Conservation (phyloP, 2,888 invertebrate genomes). For the Drosophila vallismaia region DNA sequence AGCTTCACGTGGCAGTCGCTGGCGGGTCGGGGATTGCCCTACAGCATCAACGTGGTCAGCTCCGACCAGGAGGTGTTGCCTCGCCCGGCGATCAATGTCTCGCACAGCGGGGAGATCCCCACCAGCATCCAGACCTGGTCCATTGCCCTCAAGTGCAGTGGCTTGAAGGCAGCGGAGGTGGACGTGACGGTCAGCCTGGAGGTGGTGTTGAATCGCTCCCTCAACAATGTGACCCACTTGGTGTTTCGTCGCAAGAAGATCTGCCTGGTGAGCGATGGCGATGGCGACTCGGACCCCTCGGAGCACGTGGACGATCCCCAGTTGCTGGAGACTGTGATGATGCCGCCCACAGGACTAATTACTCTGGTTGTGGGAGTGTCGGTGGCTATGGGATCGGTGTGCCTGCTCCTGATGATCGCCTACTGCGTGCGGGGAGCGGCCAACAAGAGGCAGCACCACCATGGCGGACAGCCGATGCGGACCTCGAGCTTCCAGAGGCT, state of each 20-base stretch:
- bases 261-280: slow-evolving; percentile 86
- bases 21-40: slow-evolving; percentile 91
- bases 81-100: slow-evolving; percentile 92
- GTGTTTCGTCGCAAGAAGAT: slow-evolving; percentile 93
- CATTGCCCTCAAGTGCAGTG: slow-evolving; percentile 92
- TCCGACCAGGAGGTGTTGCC: slow-evolving; percentile 90
- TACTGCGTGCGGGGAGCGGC: slow-evolving; percentile 83
- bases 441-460: slow-evolving; percentile 81
- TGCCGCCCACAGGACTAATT: slow-evolving; percentile 82
- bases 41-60: slow-evolving; percentile 91
- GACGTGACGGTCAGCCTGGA: slow-evolving; percentile 93
- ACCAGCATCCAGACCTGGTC: slow-evolving; percentile 91
- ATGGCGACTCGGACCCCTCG: slow-evolving; percentile 62
- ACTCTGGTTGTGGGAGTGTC: slow-evolving; percentile 83
- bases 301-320: slow-evolving; percentile 80
- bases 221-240: slow-evolving; percentile 89
- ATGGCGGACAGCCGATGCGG: slow-evolving; percentile 82
- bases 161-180: slow-evolving; percentile 92
- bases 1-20: slow-evolving; percentile 97
- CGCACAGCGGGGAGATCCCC: slow-evolving; percentile 92
- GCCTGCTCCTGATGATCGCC: slow-evolving; percentile 80
- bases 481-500: slow-evolving; percentile 84
- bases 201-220: slow-evolving; percentile 88
- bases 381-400: slow-evolving; percentile 81
- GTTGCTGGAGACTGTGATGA: slow-evolving; percentile 80